Evolutionary conservation across 2,888 invertebrate species (phyloP), one percentile per base, ranked within the genome.

Genomic region (Saturnia japonica): DNA sequence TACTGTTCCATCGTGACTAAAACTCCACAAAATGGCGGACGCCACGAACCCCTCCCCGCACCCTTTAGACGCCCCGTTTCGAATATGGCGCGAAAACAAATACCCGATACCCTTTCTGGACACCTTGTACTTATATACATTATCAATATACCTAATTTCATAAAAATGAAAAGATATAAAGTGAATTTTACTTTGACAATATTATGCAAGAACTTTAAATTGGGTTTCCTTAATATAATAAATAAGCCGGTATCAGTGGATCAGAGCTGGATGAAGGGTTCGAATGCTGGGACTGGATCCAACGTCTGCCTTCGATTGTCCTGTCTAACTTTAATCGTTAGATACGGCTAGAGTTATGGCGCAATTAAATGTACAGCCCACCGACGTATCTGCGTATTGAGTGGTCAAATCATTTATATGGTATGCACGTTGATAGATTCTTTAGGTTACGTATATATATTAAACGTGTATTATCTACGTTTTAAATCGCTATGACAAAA

Each of bases 231-330:
- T 11, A 40, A 40, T 19, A 54, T 67, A 54, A 67, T 72, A 67
- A 75, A 73, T 74, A 72, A 74, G 42, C 67, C 42, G 54, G 67
- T 67, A 67, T 70, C 54, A 47, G 25, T 51, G 16, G 51, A 70
- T 70, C 70, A 66, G 54, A 54, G 42, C 54, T 70, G 72, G 67
- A 67, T 79, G 80, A 78, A 78, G 78, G 69, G 28, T 34, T 64
- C n/a, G 64, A 43, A 45, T 22, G 43, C 16, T 43, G 57, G 11
- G 57, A 70, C 16, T 22, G 34, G 64, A 54, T 16, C 71, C 69
- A 34, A 64, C 66, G 72, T 74, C 40, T 64, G 11, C 64, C 73
- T 72, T 74, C 85, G 81, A 86, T 87, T 87, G 86, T 87, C 73
- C 84, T 85, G 87, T 86, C 87, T 75, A 76, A 76, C 67, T 70